phyloP scores from a whole-genome alignment of 1,140 invertebrate species.

The Batillaria attramentaria region DNA sequence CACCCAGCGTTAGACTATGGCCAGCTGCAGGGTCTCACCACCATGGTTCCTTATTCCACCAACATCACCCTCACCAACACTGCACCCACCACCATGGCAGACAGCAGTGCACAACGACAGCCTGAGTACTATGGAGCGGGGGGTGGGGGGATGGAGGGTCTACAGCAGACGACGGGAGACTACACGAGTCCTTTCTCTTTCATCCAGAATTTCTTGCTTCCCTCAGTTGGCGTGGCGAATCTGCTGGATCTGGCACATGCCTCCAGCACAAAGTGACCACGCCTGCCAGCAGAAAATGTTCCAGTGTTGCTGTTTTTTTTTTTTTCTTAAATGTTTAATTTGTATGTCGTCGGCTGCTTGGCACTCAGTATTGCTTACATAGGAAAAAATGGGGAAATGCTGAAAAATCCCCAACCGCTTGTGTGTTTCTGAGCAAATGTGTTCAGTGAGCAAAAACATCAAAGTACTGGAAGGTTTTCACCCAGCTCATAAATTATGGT shows the following conservation, averaged over 20 bases:
- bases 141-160: constrained; percentile 15
- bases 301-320: too few species aligned
- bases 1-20: neutral
- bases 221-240: constrained; percentile 34
- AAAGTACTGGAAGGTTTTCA: too few species aligned
- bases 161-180: constrained; percentile 9
- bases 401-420: too few species aligned
- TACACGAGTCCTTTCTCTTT: constrained; percentile 36
- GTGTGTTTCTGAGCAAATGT: too few species aligned
- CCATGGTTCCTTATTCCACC: constrained; percentile 10
- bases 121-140: neutral
- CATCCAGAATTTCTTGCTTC: constrained; percentile 39
- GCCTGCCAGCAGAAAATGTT: too few species aligned
- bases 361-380: too few species aligned
- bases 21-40: neutral
- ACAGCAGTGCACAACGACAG: neutral
- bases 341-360: too few species aligned
- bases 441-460: too few species aligned
- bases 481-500: too few species aligned
- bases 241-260: constrained; percentile 36
- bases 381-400: too few species aligned
- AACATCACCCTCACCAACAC: constrained; percentile 13
- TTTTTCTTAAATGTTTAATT: too few species aligned
- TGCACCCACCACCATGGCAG: neutral
- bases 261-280: constrained; percentile 23